Evolutionary conservation across 2,113 vertebrate species (phyloP).

Genomic region (Chaetops frenatus): DNA sequence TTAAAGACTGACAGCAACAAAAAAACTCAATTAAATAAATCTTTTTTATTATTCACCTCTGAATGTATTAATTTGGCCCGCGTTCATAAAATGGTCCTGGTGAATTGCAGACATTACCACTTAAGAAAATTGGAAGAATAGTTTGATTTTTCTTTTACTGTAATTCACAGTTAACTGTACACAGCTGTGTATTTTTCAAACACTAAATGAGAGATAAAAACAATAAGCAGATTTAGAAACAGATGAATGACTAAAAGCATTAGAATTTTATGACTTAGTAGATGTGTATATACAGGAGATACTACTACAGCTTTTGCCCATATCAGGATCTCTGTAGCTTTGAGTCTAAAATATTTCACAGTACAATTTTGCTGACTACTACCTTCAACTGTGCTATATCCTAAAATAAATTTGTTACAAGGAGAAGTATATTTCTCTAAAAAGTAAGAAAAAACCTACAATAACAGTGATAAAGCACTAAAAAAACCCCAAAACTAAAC

Average conservation of each 20-base stretch:
- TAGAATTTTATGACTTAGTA: not conserved
- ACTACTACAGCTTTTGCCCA: not conserved
- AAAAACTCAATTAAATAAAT: not conserved
- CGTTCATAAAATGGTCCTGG: not conserved
- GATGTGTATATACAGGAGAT: not conserved
- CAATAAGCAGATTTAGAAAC: not conserved
- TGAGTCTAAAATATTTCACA: not conserved
- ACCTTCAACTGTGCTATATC: not conserved
- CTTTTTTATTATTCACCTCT: not conserved
- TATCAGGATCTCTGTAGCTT: not conserved
- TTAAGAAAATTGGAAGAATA: not conserved
- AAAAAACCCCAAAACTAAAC: not conserved
- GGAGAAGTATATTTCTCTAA: not conserved
- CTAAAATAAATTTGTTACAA: not conserved
- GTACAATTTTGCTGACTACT: not conserved
- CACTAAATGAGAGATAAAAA: not conserved
- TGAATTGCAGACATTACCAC: not conserved
- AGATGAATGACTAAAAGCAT: not conserved
- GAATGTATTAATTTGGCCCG: not conserved
- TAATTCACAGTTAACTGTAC: not conserved
- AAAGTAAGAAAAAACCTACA: not conserved
- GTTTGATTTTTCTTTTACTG: not conserved
- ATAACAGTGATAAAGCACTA: not conserved
- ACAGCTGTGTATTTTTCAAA: not conserved
- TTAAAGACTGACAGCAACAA: slow-evolving; percentile 80